These are phyloP conservation scores for Polyergus mexicanus DNA, from an alignment of 1,140 invertebrate species.

Conservation along the genomic window DNA sequence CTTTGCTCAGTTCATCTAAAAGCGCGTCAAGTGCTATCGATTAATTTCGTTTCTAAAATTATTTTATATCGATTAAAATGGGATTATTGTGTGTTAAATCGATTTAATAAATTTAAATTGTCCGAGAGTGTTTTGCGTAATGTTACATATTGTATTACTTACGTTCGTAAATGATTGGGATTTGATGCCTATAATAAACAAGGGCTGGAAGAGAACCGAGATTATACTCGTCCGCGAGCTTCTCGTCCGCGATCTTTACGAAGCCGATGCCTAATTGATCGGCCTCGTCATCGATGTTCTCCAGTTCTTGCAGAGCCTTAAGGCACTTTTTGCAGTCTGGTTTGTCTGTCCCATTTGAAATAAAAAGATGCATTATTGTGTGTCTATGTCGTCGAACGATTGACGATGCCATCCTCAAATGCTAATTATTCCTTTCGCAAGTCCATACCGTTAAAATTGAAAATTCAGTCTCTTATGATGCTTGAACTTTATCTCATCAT, in stretches of 20 bases:
- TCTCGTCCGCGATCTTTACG: slow-evolving; percentile 97
- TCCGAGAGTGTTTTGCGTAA: not conserved
- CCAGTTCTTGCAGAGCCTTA: slow-evolving; percentile 95
- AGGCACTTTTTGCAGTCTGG: slow-evolving; percentile 96
- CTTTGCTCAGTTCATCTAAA: slow-evolving; percentile 94
- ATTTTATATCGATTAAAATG: not conserved
- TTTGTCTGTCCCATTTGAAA: slow-evolving; percentile 92
- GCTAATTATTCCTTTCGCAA: slow-evolving; percentile 12
- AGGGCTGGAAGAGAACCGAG: slow-evolving; percentile 94
- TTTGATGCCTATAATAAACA: slow-evolving; percentile 97
- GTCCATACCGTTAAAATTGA: not conserved
- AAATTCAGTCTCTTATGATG: slow-evolving; percentile 26
- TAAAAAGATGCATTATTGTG: slow-evolving; percentile 73
- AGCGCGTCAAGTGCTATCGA: slow-evolving; percentile 3
- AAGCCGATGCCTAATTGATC: slow-evolving; percentile 97
- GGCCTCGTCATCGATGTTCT: slow-evolving; percentile 98
- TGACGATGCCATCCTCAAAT: not conserved
- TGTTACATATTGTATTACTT: too few relatives aligned
- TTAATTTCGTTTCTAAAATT: slow-evolving; percentile 37
- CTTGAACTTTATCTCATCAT: not conserved
- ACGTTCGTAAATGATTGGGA: slow-evolving; percentile 98
- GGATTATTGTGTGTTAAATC: not conserved
- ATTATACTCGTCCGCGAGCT: slow-evolving; percentile 96
- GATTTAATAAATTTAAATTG: not conserved
- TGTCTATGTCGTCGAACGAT: slow-evolving; percentile 5